These are phyloP conservation scores for Drosophila austrosaltans DNA, from an alignment of 2,888 invertebrate species.

Conservation along the genomic window DNA sequence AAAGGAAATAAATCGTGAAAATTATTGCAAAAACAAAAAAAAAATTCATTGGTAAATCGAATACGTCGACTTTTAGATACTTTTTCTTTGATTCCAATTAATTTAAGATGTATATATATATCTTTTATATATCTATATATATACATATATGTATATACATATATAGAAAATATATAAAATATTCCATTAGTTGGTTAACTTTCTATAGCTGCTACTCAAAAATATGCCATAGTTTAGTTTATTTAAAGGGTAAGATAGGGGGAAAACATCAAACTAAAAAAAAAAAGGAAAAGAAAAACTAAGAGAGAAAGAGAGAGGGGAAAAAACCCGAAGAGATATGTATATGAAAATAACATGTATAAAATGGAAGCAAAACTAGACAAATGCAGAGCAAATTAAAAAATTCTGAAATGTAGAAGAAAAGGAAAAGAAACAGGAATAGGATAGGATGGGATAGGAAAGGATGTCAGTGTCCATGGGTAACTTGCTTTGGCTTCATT, in stretches of 20 bases:
- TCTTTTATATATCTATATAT: too few species aligned
- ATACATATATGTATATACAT: too few species aligned
- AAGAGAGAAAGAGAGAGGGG: slow-evolving; percentile 13
- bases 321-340: slow-evolving; percentile 8
- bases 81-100: too few species aligned
- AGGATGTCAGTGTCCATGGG: not conserved
- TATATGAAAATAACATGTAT: slow-evolving; percentile 27
- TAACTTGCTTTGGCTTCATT: slow-evolving; percentile 59
- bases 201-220: too few species aligned
- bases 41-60: too few species aligned
- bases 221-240: too few species aligned
- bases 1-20: slow-evolving; percentile 74
- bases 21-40: slow-evolving; percentile 63
- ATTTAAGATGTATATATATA: too few species aligned
- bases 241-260: too few species aligned
- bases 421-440: not conserved
- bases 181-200: too few species aligned
- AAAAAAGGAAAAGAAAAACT: slow-evolving; percentile 12
- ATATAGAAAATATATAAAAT: too few species aligned
- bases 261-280: too few species aligned
- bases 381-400: slow-evolving; percentile 64
- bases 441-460: not conserved
- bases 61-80: too few species aligned
- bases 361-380: slow-evolving; percentile 41
- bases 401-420: slow-evolving; percentile 36